Percentiles rank a stretch among this genome's conserved stretches.
phyloP scores from a whole-genome alignment of 2,113 vertebrate species.

The Hydropotes inermis region DNA sequence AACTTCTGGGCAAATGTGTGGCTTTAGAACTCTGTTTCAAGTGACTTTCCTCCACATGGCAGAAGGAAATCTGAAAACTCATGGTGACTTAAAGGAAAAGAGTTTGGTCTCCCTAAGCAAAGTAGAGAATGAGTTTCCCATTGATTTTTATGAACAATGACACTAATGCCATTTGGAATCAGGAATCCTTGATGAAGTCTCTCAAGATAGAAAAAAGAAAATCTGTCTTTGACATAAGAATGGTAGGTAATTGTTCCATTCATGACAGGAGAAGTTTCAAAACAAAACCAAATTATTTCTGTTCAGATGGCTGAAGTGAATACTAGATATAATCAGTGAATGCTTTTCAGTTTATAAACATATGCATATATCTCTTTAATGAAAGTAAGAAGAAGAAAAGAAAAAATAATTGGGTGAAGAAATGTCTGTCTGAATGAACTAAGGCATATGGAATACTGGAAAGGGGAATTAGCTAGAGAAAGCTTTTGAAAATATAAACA shows the following conservation, averaged over 20 bases:
- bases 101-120: neutral
- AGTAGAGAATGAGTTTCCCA: neutral
- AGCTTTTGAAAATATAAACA: neutral
- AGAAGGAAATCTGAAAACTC: neutral
- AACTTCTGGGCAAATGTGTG: neutral
- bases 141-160: constrained; percentile 16
- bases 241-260: neutral
- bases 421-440: neutral
- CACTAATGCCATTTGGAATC: neutral
- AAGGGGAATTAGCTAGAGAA: neutral
- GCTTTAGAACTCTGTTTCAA: neutral
- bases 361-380: neutral
- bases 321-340: neutral
- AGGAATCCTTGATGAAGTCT: neutral
- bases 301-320: neutral
- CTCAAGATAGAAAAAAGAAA: neutral
- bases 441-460: neutral
- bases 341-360: neutral
- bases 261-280: constrained; percentile 1
- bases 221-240: neutral
- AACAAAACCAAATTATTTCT: neutral
- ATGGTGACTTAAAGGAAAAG: neutral
- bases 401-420: neutral
- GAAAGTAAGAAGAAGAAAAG: neutral
- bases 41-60: neutral